Conservation (phyloP, 2,797 vertebrate genomes). For the Selene dorsalis region DNA sequence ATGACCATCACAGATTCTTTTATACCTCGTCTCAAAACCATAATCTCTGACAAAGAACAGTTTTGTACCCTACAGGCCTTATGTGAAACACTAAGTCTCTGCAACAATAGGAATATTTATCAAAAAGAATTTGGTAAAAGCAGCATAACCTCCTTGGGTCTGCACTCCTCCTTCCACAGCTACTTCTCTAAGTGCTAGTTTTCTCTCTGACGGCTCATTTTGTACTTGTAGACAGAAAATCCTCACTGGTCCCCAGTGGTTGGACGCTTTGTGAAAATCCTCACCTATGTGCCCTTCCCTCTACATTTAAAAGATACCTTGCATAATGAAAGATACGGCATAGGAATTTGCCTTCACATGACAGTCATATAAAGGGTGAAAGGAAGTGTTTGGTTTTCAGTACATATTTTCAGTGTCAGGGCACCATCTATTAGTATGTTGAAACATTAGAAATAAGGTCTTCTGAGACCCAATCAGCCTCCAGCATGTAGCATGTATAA, state of each 20-base stretch:
- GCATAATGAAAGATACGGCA: conserved; percentile 9
- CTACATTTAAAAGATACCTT: not conserved
- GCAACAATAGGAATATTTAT: conserved; percentile 40
- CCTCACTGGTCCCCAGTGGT: not conserved
- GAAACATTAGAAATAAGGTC: conserved; percentile 18
- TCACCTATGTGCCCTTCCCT: conserved; percentile 6
- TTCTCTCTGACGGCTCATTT: conserved; percentile 21
- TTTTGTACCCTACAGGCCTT: not conserved
- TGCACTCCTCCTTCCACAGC: not conserved
- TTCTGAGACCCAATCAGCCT: conserved; percentile 39
- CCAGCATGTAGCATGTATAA: conserved; percentile 13
- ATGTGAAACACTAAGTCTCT: conserved; percentile 26
- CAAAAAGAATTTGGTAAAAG: conserved; percentile 10
- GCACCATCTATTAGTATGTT: not conserved
- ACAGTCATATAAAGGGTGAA: conserved; percentile 60
- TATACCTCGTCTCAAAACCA: conserved; percentile 8
- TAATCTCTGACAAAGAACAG: conserved; percentile 16
- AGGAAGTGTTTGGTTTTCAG: not conserved
- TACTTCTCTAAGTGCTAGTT: not conserved
- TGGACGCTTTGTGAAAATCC: not conserved
- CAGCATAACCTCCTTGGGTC: not conserved
- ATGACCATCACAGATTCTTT: conserved; percentile 2
- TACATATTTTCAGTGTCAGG: conserved; percentile 17
- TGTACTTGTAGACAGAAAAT: not conserved
- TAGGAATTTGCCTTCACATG: not conserved